These are phyloP conservation scores for Sarcophaga variegata DNA, from an alignment of 2,888 invertebrate species.

Conservation along the genomic window DNA sequence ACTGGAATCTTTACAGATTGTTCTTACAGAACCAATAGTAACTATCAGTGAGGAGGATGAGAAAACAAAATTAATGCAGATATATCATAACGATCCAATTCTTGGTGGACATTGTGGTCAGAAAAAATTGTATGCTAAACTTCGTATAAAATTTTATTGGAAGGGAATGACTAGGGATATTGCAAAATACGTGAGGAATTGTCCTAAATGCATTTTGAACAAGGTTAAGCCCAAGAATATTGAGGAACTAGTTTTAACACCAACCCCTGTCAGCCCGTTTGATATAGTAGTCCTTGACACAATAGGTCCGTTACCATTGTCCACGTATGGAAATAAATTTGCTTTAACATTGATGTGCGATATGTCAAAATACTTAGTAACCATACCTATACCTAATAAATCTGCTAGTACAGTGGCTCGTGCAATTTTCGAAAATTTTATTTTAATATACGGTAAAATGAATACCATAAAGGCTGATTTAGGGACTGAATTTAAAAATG, in stretches of 20 bases:
- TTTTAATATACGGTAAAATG: constrained; percentile 32
- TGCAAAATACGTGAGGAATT: constrained; percentile 7
- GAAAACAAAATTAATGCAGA: constrained; percentile 25
- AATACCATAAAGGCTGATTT: constrained; percentile 20
- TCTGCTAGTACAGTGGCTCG: not conserved
- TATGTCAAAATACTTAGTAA: constrained; percentile 10
- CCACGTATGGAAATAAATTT: constrained; percentile 7
- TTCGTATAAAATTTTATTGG: constrained; percentile 17
- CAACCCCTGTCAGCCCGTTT: constrained; percentile 55
- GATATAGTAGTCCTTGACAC: constrained; percentile 43
- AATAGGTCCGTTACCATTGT: constrained; percentile 13
- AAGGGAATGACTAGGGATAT: constrained; percentile 27
- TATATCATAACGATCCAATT: constrained; percentile 30
- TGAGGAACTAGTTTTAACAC: constrained; percentile 51
- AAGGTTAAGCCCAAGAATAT: constrained; percentile 49
- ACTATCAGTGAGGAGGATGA: constrained; percentile 7
- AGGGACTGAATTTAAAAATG: constrained; percentile 37
- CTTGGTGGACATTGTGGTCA: constrained; percentile 7
- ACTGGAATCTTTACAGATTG: constrained; percentile 34
- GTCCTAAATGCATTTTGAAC: constrained; percentile 19
- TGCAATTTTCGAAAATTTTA: constrained; percentile 29
- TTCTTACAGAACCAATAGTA: constrained; percentile 34
- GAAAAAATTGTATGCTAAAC: constrained; percentile 17
- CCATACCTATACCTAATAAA: constrained; percentile 1
- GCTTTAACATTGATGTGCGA: constrained; percentile 28